phyloP scores from a whole-genome alignment of 2,888 invertebrate genomes.

The Chrysolina oricalcia region DNA sequence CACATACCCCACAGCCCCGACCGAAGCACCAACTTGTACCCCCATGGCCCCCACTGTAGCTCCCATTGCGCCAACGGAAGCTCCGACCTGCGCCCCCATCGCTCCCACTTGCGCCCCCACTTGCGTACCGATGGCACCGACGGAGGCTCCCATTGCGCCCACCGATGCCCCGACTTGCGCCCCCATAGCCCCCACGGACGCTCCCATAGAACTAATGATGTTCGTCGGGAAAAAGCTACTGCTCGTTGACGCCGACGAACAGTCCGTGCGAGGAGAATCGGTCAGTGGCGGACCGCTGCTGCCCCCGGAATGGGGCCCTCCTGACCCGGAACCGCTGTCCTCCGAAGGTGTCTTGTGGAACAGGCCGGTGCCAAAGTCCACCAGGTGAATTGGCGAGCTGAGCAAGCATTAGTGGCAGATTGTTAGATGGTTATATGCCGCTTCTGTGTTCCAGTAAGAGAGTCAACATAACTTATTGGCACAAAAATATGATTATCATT shows the following conservation, averaged over 20 bases:
- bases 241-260: slow-evolving; percentile 55
- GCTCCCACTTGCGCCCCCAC: slow-evolving; percentile 65
- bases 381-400: slow-evolving; percentile 94
- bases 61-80: slow-evolving; percentile 65
- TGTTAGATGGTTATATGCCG: slow-evolving; percentile 39
- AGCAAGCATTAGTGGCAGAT: slow-evolving; percentile 43
- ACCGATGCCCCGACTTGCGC: slow-evolving; percentile 66
- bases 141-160: slow-evolving; percentile 65
- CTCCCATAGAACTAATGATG: slow-evolving; percentile 70
- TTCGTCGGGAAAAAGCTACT: slow-evolving; percentile 70
- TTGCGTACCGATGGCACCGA: slow-evolving; percentile 64
- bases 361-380: slow-evolving; percentile 95
- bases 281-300: slow-evolving; percentile 76
- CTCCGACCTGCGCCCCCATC: slow-evolving; percentile 66
- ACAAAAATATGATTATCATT: background rate
- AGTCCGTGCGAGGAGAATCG: slow-evolving; percentile 53
- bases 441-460: background rate
- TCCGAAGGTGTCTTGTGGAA: slow-evolving; percentile 94
- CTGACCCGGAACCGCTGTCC: slow-evolving; percentile 85
- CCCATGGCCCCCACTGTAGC: slow-evolving; percentile 65
- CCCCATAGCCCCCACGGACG: slow-evolving; percentile 66
- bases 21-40: slow-evolving; percentile 64
- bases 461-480: slow-evolving; percentile 6
- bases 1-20: slow-evolving; percentile 68
- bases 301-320: slow-evolving; percentile 69